Percentiles rank a stretch among this genome's conserved stretches.
Evolutionary conservation across 2,113 vertebrate species (phyloP).

Genomic region (Rhipidura dahli): DNA sequence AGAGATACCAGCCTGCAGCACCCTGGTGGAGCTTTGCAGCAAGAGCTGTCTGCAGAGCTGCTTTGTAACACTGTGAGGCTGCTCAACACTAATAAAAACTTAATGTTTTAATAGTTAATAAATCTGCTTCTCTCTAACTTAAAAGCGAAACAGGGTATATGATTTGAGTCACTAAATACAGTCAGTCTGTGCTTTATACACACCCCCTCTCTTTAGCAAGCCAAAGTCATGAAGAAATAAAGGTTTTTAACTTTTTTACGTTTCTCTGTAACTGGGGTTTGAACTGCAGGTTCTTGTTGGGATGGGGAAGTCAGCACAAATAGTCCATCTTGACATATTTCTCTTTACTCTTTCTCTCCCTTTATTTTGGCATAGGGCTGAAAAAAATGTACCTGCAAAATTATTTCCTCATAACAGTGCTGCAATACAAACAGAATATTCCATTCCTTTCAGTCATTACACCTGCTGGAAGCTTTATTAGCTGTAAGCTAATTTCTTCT

Average conservation of each 20-base stretch:
- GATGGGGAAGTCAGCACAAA: not conserved
- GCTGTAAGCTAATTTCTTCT: not conserved
- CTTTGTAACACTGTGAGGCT: not conserved
- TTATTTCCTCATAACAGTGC: not conserved
- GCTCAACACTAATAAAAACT: not conserved
- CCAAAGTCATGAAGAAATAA: constrained; percentile 46
- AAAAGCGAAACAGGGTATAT: constrained; percentile 6
- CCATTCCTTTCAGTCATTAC: not conserved
- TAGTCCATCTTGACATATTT: not conserved
- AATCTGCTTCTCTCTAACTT: not conserved
- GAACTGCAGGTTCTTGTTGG: not conserved
- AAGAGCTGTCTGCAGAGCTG: not conserved
- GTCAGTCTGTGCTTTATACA: not conserved
- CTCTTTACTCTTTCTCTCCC: constrained; percentile 12
- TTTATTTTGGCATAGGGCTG: constrained; percentile 38
- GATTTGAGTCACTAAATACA: constrained; percentile 23
- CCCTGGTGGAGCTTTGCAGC: not conserved
- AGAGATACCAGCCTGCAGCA: not conserved
- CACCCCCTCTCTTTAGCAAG: not conserved
- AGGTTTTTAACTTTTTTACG: constrained; percentile 22
- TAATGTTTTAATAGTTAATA: constrained; percentile 41
- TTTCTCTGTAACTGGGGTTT: constrained; percentile 44
- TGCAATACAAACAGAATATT: constrained; percentile 5
- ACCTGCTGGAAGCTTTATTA: not conserved
- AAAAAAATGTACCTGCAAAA: constrained; percentile 16